A percentile compares a stretch with the other conserved stretches of the same genome.
These are phyloP conservation scores for Ladona fulva DNA, from an alignment of 1,140 invertebrate genomes.

Conservation along the genomic window DNA sequence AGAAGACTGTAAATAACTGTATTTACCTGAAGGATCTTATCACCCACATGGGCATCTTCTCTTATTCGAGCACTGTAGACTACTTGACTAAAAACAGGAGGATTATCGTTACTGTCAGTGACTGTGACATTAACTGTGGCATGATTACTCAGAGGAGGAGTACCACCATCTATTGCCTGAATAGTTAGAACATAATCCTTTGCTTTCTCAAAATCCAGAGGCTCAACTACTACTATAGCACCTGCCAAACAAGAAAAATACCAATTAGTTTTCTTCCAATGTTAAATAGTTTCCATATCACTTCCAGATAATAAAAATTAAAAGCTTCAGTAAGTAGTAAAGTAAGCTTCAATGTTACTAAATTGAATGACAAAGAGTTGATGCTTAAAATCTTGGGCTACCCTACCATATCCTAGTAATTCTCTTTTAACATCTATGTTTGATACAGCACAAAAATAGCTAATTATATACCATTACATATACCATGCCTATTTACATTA, in stretches of 20 bases:
- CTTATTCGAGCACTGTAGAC: constrained; percentile 67
- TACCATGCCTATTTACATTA: too few relatives aligned
- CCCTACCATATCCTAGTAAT: too few relatives aligned
- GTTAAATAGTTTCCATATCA: background rate
- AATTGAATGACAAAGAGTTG: too few relatives aligned
- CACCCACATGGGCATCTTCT: constrained; percentile 64
- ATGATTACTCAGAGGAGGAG: constrained; percentile 74
- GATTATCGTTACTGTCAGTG: constrained; percentile 82
- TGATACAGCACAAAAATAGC: too few relatives aligned
- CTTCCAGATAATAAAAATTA: too few relatives aligned
- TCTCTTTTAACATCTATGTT: too few relatives aligned
- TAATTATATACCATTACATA: too few relatives aligned
- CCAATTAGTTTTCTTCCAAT: background rate
- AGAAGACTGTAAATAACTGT: too few relatives aligned
- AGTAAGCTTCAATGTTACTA: too few relatives aligned
- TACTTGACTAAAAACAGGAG: constrained; percentile 69
- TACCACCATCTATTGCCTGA: constrained; percentile 78
- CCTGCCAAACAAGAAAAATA: constrained; percentile 35
- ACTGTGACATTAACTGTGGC: constrained; percentile 82
- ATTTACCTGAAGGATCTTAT: constrained; percentile 58
- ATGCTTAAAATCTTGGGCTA: too few relatives aligned
- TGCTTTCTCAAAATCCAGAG: constrained; percentile 75
- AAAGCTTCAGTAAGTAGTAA: too few relatives aligned
- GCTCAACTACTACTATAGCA: constrained; percentile 62
- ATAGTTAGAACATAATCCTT: constrained; percentile 82